Base-by-base conservation (phyloP, 2,888 invertebrate species). In the Epistrophe eligans region DNA sequence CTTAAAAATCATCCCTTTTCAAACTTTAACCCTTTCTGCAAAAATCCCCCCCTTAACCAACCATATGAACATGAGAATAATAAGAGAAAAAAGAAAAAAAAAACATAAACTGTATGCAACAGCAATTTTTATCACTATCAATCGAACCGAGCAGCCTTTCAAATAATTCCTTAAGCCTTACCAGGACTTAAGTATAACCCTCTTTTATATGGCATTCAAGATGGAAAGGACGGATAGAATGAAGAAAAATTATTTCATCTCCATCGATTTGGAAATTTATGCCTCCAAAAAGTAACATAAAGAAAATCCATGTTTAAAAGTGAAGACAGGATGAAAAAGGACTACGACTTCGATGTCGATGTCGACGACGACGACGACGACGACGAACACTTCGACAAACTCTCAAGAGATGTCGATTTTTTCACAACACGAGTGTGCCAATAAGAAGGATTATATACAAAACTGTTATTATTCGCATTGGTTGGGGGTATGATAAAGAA, bases 371-470 rank as follows among this genome's bases (percentile, higher is more conserved):
- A 57, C 24, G 67, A n/a, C n/a, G 48, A 48, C 45, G 87, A 67
- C 76, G 74, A 71, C 64, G 83, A 67, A 38, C 40, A 62, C 15
- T 43, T 62, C 62, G 24, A 24, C 40, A 43, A 28, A 40, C 35
- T n/a, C 35, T 50, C 17, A 43, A 52, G 52, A 50, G 43, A 70
- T 73, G 89, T 88, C 58, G 73, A 55, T 79, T 40, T 62, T 62
- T 89, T 89, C 89, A 90, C 88, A 89, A 90, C 89, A 90, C 90
- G 90, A 91, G 91, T 91, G 91, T 91, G 91, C 91, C 91, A 91
- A 91, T 91, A 91, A 91, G 91, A 91, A 90, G 91, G 91, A 91
- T 91, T 91, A 91, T 91, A 90, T 43, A 62, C 62, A 62, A 91
- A 91, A 91, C 91, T 91, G 91, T 91, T 91, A 88, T 88, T 77